Conservation (phyloP, 2,888 invertebrate genomes). For the Kuschelorhynchus macadamiae region DNA sequence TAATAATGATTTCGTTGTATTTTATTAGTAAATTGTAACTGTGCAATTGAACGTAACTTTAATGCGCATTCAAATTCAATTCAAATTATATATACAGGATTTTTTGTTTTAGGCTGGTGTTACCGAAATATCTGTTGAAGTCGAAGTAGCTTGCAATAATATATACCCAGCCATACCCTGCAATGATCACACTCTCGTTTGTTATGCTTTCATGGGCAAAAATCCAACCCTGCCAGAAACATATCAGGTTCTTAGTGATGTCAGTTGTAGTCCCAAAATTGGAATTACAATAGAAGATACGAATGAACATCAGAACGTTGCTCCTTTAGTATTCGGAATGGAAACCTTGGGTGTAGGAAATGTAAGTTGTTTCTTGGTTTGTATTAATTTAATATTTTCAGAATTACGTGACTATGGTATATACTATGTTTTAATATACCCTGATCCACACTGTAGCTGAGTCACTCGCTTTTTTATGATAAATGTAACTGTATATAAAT, state of each 20-base stretch:
- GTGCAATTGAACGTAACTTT: no score
- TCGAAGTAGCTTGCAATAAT: slow-evolving; percentile 58
- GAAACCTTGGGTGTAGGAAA: slow-evolving; percentile 14
- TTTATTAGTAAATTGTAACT: no score
- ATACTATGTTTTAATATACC: no score
- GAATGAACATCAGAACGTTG: slow-evolving; percentile 7
- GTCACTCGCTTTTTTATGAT: no score
- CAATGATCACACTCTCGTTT: slow-evolving; percentile 55
- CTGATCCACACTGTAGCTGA: no score
- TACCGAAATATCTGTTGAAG: slow-evolving; percentile 57
- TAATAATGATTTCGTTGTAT: no score
- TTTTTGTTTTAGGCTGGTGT: slow-evolving; percentile 55
- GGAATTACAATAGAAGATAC: slow-evolving; percentile 37
- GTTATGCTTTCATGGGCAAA: slow-evolving; percentile 58
- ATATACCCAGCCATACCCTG: slow-evolving; percentile 57
- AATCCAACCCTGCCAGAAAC: slow-evolving; percentile 47
- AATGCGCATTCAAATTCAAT: no score
- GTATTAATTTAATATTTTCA: no score
- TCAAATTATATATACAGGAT: no score
- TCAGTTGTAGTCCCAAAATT: slow-evolving; percentile 58
- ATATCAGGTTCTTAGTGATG: slow-evolving; percentile 57
- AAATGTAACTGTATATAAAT: no score
- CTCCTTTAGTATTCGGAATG: slow-evolving; percentile 15
- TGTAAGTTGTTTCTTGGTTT: no score
- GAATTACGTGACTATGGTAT: no score